Base-by-base conservation (phyloP, 2,797 vertebrate genomes). In the Pangasius sanitwongsei region DNA sequence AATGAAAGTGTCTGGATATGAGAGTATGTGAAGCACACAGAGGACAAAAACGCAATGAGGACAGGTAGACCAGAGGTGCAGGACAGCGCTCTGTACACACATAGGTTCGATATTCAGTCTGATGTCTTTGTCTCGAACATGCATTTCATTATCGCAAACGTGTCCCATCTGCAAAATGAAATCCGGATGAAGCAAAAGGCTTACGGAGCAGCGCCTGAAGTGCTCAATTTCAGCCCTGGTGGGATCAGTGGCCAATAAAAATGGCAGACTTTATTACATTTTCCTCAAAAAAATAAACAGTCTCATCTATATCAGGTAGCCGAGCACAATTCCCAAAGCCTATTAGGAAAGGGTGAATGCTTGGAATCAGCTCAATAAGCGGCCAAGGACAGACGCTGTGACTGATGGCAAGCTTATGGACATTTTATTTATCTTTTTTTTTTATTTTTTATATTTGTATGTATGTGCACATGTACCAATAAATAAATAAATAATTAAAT, bases 331-430 rank as follows among this genome's bases (percentile, higher is more conserved):
- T 92, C 92, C 92, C 92, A 90, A 92, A 92, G 90, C 92, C 89
- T 92, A 92, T 91, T 92, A 90, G 90, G 87, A 61, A 87, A 92
- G 87, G 89, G 88, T 77, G 88, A 78, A 34, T 15, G 69, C 53
- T 88, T 90, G 77, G 89, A 90, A 92, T 86, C 87, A 55, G 91
- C 92, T 92, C 94, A 88, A 94, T 95, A 95, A 94, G 83, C 93
- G 94, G 93, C 93, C 91, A 94, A 92, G 94, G 93, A 94, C 94
- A 92, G 93, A 86, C 63, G 37, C 87, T 53, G 89, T 87, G 89
- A 92, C 89, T 86, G 84, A 89, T 90, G 90, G 90, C 75, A 87
- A 75, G 81, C 87, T 70, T 13, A 59, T 88, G 84, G 81, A 86
- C 87, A 81, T 83, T 48, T 9, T 7, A 44, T 63, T 5, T 16